A percentile compares a stretch with the other conserved stretches of the same genome.
Evolutionary conservation across 1,140 invertebrate genomes (phyloP).

Genomic region (Drosophila nigrodunni): DNA sequence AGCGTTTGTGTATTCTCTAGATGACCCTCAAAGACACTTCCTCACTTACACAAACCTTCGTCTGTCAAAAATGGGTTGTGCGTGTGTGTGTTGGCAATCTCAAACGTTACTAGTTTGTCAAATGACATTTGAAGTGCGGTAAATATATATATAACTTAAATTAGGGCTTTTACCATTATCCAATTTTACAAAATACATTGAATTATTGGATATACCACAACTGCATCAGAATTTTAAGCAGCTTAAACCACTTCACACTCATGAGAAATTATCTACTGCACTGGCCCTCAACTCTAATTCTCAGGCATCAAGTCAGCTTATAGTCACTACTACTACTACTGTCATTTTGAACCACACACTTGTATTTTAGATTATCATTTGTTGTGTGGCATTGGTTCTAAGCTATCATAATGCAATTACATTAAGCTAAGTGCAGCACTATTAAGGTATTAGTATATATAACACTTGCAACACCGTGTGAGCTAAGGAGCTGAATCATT

Average conservation of each 20-base stretch:
- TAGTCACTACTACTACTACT: no score
- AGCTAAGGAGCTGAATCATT: background rate
- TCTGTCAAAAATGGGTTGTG: background rate
- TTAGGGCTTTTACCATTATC: constrained; percentile 2
- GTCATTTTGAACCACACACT: background rate
- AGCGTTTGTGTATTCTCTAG: constrained; percentile 43
- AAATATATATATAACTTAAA: constrained; percentile 32
- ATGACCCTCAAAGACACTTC: constrained; percentile 25
- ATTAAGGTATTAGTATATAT: background rate
- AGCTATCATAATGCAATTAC: constrained; percentile 8
- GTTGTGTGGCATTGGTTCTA: background rate
- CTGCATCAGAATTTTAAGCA: constrained; percentile 4
- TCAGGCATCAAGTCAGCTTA: background rate
- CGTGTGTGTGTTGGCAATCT: constrained; percentile 18
- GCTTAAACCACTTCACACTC: constrained; percentile 17
- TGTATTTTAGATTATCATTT: background rate
- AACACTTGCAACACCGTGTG: background rate
- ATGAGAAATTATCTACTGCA: constrained; percentile 28
- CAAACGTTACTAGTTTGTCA: constrained; percentile 45
- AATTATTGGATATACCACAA: background rate
- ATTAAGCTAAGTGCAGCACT: background rate
- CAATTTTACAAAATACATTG: constrained; percentile 16
- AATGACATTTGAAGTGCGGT: constrained; percentile 25
- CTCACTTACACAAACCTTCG: constrained; percentile 38
- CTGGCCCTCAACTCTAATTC: constrained; percentile 6